Conservation (phyloP, 2,888 invertebrate species). For the Zootermopsis nevadensis region DNA sequence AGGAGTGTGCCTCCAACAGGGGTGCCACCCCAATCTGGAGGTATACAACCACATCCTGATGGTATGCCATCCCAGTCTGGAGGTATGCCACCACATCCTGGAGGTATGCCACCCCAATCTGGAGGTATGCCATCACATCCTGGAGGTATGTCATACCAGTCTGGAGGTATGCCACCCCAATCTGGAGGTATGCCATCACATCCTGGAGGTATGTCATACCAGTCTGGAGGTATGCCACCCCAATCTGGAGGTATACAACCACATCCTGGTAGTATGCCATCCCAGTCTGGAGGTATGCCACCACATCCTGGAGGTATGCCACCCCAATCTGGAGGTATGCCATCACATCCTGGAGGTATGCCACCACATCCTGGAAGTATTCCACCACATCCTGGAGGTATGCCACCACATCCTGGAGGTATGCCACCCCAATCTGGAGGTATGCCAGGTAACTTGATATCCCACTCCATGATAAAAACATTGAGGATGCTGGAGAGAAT, state of each 20-base stretch:
- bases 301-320: conserved; percentile 47
- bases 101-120: conserved; percentile 48
- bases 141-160: conserved; percentile 48
- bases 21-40: conserved; percentile 43
- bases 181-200: conserved; percentile 55
- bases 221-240: conserved; percentile 51
- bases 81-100: conserved; percentile 28
- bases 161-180: conserved; percentile 55
- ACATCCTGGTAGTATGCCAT: conserved; percentile 49
- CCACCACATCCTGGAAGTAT: conserved; percentile 47
- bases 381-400: conserved; percentile 57
- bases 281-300: conserved; percentile 39
- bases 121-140: conserved; percentile 56
- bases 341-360: conserved; percentile 55
- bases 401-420: conserved; percentile 36
- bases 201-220: conserved; percentile 35
- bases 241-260: conserved; percentile 44
- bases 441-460: conserved; percentile 47
- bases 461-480: too few relatives aligned
- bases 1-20: conserved; percentile 56
- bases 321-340: conserved; percentile 50
- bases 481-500: too few relatives aligned
- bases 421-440: conserved; percentile 47
- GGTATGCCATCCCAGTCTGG: conserved; percentile 43
- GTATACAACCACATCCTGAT: conserved; percentile 50